These are phyloP conservation scores for Xestia xanthographa DNA, from an alignment of 2,888 invertebrate genomes.

Conservation along the genomic window DNA sequence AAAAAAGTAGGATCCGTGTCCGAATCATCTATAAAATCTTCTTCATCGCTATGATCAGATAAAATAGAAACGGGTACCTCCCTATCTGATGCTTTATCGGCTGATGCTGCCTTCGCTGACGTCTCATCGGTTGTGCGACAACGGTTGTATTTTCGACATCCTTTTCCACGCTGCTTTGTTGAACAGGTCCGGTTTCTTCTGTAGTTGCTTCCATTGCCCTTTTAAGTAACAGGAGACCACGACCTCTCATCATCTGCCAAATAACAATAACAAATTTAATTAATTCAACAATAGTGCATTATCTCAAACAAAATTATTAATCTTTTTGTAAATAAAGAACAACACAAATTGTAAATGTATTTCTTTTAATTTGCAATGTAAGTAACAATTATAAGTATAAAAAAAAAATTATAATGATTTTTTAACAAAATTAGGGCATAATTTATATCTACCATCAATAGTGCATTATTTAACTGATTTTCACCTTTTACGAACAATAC, in stretches of 20 bases:
- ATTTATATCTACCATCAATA: constrained; percentile 5
- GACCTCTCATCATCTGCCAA: not conserved
- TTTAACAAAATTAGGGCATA: no score
- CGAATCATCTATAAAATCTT: constrained; percentile 6
- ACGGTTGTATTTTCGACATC: constrained; percentile 1
- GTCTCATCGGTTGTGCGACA: no score
- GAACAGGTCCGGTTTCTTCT: not conserved
- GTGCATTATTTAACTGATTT: not conserved
- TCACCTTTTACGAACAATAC: not conserved
- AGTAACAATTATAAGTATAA: no score
- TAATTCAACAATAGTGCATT: constrained; percentile 2
- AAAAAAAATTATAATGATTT: no score
- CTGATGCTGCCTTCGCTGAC: no score
- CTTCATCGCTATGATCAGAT: not conserved
- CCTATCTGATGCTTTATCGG: constrained; percentile 4
- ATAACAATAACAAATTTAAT: constrained; percentile 1
- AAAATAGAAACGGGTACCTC: not conserved
- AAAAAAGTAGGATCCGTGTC: not conserved
- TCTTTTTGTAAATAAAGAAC: no score
- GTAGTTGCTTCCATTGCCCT: not conserved
- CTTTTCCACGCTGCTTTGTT: not conserved
- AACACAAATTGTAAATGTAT: no score
- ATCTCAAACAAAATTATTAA: not conserved
- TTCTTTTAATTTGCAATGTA: no score
- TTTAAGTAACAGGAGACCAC: not conserved